Evolutionary conservation across 2,113 vertebrate genomes (phyloP).

Genomic region (Suncus etruscus): DNA sequence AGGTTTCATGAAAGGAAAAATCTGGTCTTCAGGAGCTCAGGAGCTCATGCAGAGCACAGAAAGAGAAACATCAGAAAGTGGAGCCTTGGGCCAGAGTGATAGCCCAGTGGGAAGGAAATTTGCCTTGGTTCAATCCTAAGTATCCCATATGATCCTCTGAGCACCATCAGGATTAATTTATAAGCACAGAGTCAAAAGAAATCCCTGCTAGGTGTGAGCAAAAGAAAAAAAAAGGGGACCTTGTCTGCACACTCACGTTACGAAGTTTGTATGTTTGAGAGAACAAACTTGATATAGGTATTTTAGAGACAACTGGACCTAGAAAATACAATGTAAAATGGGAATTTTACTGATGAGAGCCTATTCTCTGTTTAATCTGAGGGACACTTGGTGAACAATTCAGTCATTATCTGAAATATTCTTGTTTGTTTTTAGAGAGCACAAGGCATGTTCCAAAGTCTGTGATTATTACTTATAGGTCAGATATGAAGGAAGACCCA

Average conservation of each 20-base stretch:
- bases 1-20: background rate
- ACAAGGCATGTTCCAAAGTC: background rate
- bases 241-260: background rate
- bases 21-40: background rate
- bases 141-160: no score
- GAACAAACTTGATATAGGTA: rapidly evolving
- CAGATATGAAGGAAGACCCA: background rate
- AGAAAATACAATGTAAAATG: background rate
- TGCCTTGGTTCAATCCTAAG: no score
- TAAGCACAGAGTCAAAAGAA: no score
- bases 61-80: no score
- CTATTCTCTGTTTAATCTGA: background rate
- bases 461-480: background rate
- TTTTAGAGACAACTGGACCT: background rate
- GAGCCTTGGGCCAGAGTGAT: no score
- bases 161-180: no score
- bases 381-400: background rate
- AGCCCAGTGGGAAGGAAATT: no score
- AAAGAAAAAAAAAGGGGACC: background rate
- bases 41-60: no score
- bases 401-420: background rate
- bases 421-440: background rate
- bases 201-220: no score
- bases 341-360: background rate
- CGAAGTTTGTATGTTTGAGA: background rate